Conservation (phyloP, 2,113 vertebrate species). For the Pavo muticus region DNA sequence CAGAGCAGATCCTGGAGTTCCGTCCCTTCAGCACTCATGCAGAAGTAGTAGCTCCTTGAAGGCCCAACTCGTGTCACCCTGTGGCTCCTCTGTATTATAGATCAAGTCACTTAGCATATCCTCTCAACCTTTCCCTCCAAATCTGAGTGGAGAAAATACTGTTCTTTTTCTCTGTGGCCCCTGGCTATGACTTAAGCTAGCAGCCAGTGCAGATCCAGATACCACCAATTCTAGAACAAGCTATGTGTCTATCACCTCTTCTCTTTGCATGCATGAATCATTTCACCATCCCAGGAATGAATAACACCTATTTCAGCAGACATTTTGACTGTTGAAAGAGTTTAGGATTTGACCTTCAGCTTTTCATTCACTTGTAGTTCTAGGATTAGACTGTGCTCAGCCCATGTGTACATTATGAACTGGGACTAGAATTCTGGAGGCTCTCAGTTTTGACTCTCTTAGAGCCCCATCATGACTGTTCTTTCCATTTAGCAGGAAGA, state of each 20-base stretch:
- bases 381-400: background rate
- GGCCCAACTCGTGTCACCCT: background rate
- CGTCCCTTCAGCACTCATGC: background rate
- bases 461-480: background rate
- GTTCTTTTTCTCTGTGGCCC: background rate
- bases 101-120: background rate
- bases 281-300: background rate
- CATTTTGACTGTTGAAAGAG: background rate
- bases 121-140: background rate
- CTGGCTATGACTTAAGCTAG: background rate
- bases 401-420: background rate
- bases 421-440: rapidly evolving
- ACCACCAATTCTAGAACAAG: background rate
- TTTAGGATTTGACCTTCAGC: background rate
- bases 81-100: constrained; percentile 25
- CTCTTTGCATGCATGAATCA: background rate
- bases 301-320: background rate
- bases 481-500: background rate
- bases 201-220: background rate
- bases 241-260: background rate
- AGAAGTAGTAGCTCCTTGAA: constrained; percentile 38
- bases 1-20: background rate
- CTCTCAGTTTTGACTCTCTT: rapidly evolving
- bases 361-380: background rate
- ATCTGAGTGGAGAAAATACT: background rate